Evolutionary conservation across 2,113 vertebrate species (phyloP).

Genomic region (Podiceps cristatus): DNA sequence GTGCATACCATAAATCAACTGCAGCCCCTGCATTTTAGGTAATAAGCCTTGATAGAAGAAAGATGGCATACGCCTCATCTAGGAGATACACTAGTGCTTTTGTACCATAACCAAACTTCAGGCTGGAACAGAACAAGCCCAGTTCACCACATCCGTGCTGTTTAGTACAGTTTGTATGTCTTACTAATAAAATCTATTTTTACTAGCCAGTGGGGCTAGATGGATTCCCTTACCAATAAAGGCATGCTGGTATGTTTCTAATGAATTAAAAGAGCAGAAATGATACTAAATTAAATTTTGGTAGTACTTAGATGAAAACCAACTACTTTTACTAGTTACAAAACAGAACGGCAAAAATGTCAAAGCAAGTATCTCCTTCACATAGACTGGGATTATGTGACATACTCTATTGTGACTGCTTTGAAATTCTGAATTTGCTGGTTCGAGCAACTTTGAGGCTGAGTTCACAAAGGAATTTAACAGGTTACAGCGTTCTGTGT

Average conservation of each 20-base stretch:
- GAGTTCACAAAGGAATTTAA: background rate
- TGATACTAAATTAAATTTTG: background rate
- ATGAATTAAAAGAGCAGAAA: background rate
- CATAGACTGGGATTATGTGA: background rate
- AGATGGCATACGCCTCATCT: background rate
- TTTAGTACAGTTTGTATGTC: background rate
- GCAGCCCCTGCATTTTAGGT: background rate
- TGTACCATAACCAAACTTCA: background rate
- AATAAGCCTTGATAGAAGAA: background rate
- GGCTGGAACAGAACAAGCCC: background rate
- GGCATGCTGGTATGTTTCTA: background rate
- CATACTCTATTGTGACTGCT: background rate
- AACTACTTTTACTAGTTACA: background rate
- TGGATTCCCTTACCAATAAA: background rate
- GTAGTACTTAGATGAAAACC: background rate
- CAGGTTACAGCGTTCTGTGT: background rate
- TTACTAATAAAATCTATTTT: background rate
- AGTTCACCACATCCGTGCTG: background rate
- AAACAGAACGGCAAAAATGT: background rate
- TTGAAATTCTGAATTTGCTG: background rate
- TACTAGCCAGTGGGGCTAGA: background rate
- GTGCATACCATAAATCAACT: rapidly evolving
- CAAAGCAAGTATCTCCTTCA: background rate
- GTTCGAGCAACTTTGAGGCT: background rate
- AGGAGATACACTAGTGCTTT: background rate